These are phyloP conservation scores for Caenorhabditis sp. DNA, from an alignment of 2,888 invertebrate species.

Conservation along the genomic window DNA sequence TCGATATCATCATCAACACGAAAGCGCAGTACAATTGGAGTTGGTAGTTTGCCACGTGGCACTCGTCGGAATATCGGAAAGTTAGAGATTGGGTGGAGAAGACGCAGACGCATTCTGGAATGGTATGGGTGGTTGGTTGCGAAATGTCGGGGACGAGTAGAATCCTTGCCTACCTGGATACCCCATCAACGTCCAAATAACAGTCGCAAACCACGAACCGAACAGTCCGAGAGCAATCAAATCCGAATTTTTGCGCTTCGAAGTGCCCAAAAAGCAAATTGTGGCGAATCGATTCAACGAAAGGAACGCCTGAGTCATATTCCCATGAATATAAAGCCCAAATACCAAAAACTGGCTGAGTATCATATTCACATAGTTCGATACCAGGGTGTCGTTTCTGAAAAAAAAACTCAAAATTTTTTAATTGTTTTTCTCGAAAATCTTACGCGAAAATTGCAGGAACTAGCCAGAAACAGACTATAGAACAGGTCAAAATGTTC, in stretches of 20 bases:
- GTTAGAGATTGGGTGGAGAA: conserved; percentile 32
- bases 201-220: conserved; percentile 47
- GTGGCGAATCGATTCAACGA: conserved; percentile 48
- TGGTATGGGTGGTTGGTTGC: too few species aligned
- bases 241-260: conserved; percentile 39
- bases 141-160: too few species aligned
- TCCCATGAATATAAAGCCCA: conserved; percentile 46
- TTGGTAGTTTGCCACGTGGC: conserved; percentile 48
- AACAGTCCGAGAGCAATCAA: conserved; percentile 34
- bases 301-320: conserved; percentile 45
- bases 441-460: conserved; percentile 39
- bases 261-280: conserved; percentile 41
- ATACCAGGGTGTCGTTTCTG: conserved; percentile 36
- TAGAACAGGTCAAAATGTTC: conserved; percentile 42
- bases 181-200: conserved; percentile 42
- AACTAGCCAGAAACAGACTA: conserved; percentile 45
- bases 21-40: conserved; percentile 51
- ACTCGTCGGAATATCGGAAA: conserved; percentile 27
- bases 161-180: conserved; percentile 37
- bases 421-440: background rate
- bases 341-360: conserved; percentile 38
- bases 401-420: background rate
- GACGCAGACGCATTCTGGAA: conserved; percentile 45
- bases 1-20: conserved; percentile 49
- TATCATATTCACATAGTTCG: conserved; percentile 30